Conservation (phyloP, 2,797 vertebrate genomes). For the Tangara arthus region DNA sequence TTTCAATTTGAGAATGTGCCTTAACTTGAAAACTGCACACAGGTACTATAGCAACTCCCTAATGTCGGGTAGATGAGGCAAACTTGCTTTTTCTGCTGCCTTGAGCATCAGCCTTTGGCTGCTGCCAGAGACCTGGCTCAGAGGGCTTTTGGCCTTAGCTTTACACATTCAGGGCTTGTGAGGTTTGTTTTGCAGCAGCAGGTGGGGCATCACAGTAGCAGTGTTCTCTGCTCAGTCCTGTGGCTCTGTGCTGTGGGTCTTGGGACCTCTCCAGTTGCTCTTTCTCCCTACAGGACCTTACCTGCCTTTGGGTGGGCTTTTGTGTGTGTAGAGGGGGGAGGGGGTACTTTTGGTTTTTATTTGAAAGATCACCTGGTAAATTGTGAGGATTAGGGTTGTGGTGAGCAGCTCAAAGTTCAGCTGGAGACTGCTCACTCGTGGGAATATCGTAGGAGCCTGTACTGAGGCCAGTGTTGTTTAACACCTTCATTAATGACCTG, state of each 20-base stretch:
- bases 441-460: fast-evolving
- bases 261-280: background rate
- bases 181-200: background rate
- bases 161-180: background rate
- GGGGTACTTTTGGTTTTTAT: background rate
- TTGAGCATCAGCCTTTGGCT: background rate
- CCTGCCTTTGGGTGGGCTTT: background rate
- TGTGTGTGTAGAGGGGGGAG: fast-evolving
- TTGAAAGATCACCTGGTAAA: background rate
- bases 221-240: background rate
- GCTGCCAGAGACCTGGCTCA: background rate
- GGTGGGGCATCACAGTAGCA: fast-evolving
- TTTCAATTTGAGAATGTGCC: background rate
- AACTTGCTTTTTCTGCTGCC: background rate
- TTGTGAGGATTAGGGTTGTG: background rate
- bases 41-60: fast-evolving
- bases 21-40: background rate
- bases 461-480: background rate
- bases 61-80: fast-evolving
- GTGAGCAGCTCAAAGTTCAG: background rate
- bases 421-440: background rate
- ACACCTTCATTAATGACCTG: background rate
- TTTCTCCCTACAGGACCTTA: background rate
- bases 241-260: fast-evolving
- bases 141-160: background rate